These are phyloP conservation scores for Caenorhabditis imperialis DNA, from an alignment of 2,888 invertebrate species.

Conservation along the genomic window DNA sequence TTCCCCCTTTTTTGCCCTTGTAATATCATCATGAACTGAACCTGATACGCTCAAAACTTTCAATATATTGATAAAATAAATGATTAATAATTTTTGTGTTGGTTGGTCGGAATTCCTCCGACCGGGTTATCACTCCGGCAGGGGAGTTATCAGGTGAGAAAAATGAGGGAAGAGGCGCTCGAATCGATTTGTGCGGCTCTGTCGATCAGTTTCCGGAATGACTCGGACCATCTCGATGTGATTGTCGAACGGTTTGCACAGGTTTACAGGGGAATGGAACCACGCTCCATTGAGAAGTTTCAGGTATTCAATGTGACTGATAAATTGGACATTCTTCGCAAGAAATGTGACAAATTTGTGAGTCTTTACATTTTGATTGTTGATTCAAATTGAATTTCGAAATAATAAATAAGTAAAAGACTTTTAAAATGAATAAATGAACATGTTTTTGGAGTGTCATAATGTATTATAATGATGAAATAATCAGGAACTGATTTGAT, in stretches of 20 bases:
- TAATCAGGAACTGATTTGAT: no score
- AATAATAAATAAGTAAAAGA: no score
- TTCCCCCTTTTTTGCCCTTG: no score
- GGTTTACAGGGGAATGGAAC: conserved; percentile 2
- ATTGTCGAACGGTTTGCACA: conserved; percentile 46
- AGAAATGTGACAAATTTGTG: conserved; percentile 46
- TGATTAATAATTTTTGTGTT: no score
- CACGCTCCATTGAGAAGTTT: conserved; percentile 1
- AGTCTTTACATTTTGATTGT: conserved; percentile 5
- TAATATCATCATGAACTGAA: no score
- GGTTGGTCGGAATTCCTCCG: no score
- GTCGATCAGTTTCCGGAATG: conserved; percentile 42
- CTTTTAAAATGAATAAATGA: no score
- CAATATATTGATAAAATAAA: no score
- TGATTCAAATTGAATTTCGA: neutral
- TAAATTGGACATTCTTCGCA: conserved; percentile 2
- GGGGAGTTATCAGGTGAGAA: conserved; percentile 2
- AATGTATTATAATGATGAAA: no score
- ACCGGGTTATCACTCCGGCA: no score
- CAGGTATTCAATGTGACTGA: conserved; percentile 39
- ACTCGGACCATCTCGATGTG: conserved; percentile 22
- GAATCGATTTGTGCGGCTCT: conserved; percentile 53
- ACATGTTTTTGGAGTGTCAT: no score
- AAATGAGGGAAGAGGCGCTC: conserved; percentile 52
- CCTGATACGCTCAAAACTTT: no score